These are phyloP conservation scores for Blastobasis lacticolella DNA, from an alignment of 2,888 invertebrate species.

Conservation along the genomic window DNA sequence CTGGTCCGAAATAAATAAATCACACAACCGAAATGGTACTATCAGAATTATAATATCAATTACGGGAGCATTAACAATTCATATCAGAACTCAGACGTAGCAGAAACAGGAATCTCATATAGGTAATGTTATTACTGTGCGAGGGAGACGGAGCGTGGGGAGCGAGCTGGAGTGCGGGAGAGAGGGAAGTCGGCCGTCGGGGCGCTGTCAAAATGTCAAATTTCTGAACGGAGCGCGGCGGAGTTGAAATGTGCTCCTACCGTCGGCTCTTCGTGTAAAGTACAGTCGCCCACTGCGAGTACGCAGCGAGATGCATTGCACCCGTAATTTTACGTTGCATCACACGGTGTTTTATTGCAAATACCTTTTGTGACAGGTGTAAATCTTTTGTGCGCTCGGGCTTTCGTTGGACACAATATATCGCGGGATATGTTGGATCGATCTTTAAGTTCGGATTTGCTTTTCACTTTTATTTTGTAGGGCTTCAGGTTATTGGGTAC, in stretches of 20 bases:
- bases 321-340: not conserved
- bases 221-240: slow-evolving; percentile 68
- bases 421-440: not conserved
- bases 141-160: slow-evolving; percentile 35
- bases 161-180: slow-evolving; percentile 27
- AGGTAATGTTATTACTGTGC: slow-evolving; percentile 61
- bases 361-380: not conserved
- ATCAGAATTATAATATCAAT: slow-evolving; percentile 69
- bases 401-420: not conserved
- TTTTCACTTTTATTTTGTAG: no score
- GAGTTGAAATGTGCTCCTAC: slow-evolving; percentile 72
- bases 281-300: slow-evolving; percentile 1
- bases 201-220: slow-evolving; percentile 76
- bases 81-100: slow-evolving; percentile 70
- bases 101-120: slow-evolving; percentile 67
- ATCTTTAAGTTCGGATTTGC: not conserved
- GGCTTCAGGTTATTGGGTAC: no score
- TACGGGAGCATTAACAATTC: slow-evolving; percentile 74
- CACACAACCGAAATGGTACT: slow-evolving; percentile 49
- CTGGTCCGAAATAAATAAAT: no score
- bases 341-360: not conserved
- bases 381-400: not conserved
- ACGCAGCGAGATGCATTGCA: not conserved
- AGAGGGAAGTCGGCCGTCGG: slow-evolving; percentile 63
- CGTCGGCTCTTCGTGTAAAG: slow-evolving; percentile 55